A percentile compares a stretch with the other conserved stretches of the same genome.
Evolutionary conservation across 1,140 invertebrate genomes (phyloP).

Genomic region (Apis laboriosa): DNA sequence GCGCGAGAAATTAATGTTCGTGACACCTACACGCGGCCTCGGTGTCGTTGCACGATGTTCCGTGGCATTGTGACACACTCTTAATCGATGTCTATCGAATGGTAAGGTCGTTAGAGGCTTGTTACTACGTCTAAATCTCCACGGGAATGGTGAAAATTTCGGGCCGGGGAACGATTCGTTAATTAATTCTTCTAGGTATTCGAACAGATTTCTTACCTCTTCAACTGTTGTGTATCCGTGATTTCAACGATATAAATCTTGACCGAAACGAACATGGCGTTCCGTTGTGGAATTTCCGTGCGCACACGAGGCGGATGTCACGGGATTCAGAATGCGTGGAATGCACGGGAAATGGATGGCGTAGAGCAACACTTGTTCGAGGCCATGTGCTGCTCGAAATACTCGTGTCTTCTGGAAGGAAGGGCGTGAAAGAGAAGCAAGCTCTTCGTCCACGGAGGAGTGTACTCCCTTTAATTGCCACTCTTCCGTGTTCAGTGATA

Average conservation of each 20-base stretch:
- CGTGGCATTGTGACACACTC: slow-evolving; percentile 37
- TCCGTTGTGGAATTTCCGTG: slow-evolving; percentile 19
- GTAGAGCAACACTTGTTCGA: slow-evolving; percentile 48
- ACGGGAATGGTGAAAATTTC: slow-evolving; percentile 2
- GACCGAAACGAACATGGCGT: too few relatives aligned
- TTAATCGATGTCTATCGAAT: slow-evolving; percentile 48
- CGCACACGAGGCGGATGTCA: slow-evolving; percentile 27
- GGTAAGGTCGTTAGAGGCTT: slow-evolving; percentile 39
- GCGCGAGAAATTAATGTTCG: slow-evolving; percentile 43
- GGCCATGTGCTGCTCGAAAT: slow-evolving; percentile 38
- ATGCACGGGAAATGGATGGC: slow-evolving; percentile 43
- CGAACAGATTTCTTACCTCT: not conserved
- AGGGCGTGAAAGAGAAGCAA: slow-evolving; percentile 40
- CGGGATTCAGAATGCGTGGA: slow-evolving; percentile 37
- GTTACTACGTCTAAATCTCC: slow-evolving; percentile 40
- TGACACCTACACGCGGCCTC: slow-evolving; percentile 24
- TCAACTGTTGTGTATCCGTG: not conserved
- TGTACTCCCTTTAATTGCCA: slow-evolving; percentile 34
- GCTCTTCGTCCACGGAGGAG: slow-evolving; percentile 3
- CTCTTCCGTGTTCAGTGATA: not conserved
- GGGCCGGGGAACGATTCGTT: slow-evolving; percentile 5
- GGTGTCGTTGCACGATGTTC: slow-evolving; percentile 39
- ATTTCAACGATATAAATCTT: not conserved
- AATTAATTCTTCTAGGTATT: slow-evolving; percentile 12
- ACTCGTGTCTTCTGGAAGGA: slow-evolving; percentile 18